Percentiles rank a stretch among this genome's conserved stretches.
Evolutionary conservation across 2,888 invertebrate genomes (phyloP).

Genomic region (Euphydryas editha): DNA sequence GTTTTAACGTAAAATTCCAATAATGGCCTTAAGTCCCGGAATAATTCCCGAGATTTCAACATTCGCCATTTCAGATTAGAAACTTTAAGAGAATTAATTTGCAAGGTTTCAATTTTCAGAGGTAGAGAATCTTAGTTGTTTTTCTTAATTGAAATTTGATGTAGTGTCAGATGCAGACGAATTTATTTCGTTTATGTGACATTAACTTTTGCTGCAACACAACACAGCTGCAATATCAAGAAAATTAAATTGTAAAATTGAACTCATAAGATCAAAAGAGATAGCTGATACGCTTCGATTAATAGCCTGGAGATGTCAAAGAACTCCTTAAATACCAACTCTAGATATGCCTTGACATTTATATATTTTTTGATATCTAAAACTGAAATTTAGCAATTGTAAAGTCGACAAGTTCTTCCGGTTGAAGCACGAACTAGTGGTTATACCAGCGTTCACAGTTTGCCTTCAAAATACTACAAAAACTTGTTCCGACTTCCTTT

Average conservation of each 20-base stretch:
- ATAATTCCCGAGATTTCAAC: constrained; percentile 46
- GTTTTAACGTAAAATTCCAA: constrained; percentile 44
- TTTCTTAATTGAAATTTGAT: constrained; percentile 45
- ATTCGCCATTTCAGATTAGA: constrained; percentile 45
- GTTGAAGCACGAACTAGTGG: constrained; percentile 22
- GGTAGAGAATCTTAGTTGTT: constrained; percentile 42
- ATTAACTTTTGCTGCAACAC: no score
- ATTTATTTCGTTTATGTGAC: constrained; percentile 16
- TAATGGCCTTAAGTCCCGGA: constrained; percentile 40
- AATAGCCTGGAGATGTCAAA: not conserved
- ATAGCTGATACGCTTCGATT: not conserved
- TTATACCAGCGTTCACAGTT: constrained; percentile 34
- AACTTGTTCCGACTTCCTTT: constrained; percentile 32
- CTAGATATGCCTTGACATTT: not conserved
- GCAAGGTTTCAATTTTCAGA: constrained; percentile 31
- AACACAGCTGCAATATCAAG: constrained; percentile 10
- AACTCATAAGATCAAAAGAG: not conserved
- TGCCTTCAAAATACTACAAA: constrained; percentile 38
- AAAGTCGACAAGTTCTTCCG: constrained; percentile 2
- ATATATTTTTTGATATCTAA: constrained; percentile 2
- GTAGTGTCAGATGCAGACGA: constrained; percentile 43
- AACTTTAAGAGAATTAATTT: constrained; percentile 50
- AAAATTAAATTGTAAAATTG: constrained; percentile 8
- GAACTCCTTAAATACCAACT: not conserved
- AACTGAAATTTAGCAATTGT: not conserved